Evolutionary conservation across 2,888 invertebrate species (phyloP).

Genomic region (Drosophila basisetae): DNA sequence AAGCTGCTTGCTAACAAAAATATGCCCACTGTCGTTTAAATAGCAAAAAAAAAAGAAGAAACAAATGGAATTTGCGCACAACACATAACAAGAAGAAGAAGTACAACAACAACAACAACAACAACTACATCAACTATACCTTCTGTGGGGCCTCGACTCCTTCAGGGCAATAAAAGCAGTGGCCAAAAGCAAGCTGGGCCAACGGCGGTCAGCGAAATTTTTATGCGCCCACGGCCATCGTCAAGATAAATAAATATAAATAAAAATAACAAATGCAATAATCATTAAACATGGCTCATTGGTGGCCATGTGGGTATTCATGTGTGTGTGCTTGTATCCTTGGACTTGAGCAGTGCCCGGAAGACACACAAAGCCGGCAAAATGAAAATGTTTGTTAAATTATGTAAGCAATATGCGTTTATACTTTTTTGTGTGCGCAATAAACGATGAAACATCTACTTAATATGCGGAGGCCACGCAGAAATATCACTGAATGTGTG

Average conservation of each 20-base stretch:
- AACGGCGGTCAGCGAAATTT: slow-evolving; percentile 36
- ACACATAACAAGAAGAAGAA: not conserved
- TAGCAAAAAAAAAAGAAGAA: slow-evolving; percentile 15
- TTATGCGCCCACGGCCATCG: slow-evolving; percentile 50
- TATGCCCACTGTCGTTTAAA: slow-evolving; percentile 47
- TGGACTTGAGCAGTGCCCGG: slow-evolving; percentile 46
- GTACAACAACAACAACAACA: not conserved
- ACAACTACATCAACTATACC: slow-evolving; percentile 15
- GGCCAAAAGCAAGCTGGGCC: slow-evolving; percentile 34
- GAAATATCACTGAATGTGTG: slow-evolving; percentile 36
- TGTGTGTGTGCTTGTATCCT: slow-evolving; percentile 12
- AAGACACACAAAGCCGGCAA: slow-evolving; percentile 44
- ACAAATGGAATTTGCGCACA: slow-evolving; percentile 37
- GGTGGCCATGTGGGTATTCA: slow-evolving; percentile 36
- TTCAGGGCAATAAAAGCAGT: slow-evolving; percentile 55
- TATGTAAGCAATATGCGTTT: slow-evolving; percentile 68
- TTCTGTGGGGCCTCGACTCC: slow-evolving; percentile 13
- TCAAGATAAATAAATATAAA: slow-evolving; percentile 67
- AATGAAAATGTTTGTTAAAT: slow-evolving; percentile 70
- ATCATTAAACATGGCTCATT: slow-evolving; percentile 73
- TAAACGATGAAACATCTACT: slow-evolving; percentile 71
- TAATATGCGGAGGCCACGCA: slow-evolving; percentile 66
- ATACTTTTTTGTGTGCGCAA: slow-evolving; percentile 51
- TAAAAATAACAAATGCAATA: slow-evolving; percentile 72
- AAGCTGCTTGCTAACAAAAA: slow-evolving; percentile 60